A percentile compares a stretch with the other conserved stretches of the same genome.
phyloP scores from a whole-genome alignment of 2,113 vertebrate genomes.

The Nesospiza acunhae region DNA sequence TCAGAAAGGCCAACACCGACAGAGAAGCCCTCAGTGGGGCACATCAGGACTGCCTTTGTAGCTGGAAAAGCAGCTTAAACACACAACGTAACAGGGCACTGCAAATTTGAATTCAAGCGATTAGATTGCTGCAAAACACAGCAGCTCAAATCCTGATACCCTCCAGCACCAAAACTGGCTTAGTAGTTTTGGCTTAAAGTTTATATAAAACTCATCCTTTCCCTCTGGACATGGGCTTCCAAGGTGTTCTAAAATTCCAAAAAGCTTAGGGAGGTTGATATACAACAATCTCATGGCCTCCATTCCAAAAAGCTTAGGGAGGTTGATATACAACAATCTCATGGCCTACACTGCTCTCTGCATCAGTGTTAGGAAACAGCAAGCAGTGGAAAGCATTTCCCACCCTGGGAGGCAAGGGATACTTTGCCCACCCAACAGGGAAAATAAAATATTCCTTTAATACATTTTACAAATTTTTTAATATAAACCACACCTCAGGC shows the following conservation, averaged over 20 bases:
- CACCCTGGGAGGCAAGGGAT: background rate
- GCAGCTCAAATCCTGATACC: background rate
- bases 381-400: background rate
- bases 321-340: background rate
- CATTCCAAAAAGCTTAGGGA: background rate
- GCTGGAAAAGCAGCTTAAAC: background rate
- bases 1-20: background rate
- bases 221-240: background rate
- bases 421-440: background rate
- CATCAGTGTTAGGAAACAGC: background rate
- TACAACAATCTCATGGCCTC: too few relatives aligned
- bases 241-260: background rate
- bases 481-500: background rate
- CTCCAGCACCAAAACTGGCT: background rate
- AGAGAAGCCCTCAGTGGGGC: background rate
- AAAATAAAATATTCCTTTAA: background rate
- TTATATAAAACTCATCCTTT: background rate
- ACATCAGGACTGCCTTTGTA: background rate
- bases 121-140: background rate
- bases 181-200: background rate
- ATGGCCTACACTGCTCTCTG: background rate
- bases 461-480: background rate
- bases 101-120: background rate
- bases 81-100: background rate
- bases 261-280: background rate